phyloP scores from a whole-genome alignment of 2,113 vertebrate species.

The Antechinus flavipes region DNA sequence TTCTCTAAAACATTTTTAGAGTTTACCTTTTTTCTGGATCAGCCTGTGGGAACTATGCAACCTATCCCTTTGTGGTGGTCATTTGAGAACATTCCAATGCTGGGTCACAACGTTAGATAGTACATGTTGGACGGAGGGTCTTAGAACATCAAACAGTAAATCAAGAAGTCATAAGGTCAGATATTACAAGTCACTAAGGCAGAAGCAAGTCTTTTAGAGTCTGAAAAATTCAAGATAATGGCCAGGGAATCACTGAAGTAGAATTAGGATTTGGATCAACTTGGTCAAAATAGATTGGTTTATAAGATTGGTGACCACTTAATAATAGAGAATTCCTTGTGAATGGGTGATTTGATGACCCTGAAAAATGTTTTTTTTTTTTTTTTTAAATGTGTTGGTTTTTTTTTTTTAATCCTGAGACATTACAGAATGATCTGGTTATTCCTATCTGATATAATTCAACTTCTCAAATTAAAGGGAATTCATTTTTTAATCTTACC shows the following conservation, averaged over 20 bases:
- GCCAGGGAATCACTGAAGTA: background rate
- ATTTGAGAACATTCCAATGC: no score
- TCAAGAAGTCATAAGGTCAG: constrained; percentile 25
- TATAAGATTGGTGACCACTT: background rate
- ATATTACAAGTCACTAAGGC: background rate
- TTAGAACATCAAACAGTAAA: background rate
- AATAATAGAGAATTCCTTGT: background rate
- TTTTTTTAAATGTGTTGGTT: background rate
- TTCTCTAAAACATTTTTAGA: background rate
- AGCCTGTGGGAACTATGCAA: background rate
- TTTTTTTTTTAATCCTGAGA: background rate
- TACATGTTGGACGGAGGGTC: background rate
- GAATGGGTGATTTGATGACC: background rate
- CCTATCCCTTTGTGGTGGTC: background rate
- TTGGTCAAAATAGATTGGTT: background rate
- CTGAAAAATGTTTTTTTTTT: background rate
- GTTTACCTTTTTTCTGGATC: background rate
- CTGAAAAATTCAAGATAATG: background rate
- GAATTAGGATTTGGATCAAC: background rate
- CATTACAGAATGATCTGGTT: background rate
- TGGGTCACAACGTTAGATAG: background rate
- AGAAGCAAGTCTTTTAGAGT: background rate
- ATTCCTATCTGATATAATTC: background rate
- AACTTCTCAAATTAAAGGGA: background rate
- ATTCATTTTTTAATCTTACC: background rate